Conservation (phyloP, 2,888 invertebrate species). For the Pristionchus mayeri region DNA sequence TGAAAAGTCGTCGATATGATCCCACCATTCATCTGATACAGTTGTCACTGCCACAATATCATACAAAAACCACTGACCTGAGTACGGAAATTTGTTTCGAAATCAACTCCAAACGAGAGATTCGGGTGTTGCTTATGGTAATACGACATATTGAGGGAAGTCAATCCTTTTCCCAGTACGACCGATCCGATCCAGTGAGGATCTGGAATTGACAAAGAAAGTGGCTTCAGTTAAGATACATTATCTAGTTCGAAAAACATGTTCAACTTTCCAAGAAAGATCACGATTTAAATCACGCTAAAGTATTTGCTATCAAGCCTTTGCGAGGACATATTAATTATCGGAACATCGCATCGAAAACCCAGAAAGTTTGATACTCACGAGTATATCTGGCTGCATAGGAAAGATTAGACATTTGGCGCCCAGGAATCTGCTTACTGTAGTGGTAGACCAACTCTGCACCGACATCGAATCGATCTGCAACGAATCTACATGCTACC, state of each 20-base stretch:
- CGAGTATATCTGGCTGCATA: slow-evolving; percentile 86
- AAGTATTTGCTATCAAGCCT: no score
- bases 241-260: no score
- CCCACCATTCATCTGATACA: neutral
- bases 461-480: slow-evolving; percentile 88
- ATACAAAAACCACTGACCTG: no score
- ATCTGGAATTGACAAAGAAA: no score
- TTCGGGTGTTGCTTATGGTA: slow-evolving; percentile 88
- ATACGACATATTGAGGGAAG: slow-evolving; percentile 87
- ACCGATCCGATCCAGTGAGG: slow-evolving; percentile 79
- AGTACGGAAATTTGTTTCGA: slow-evolving; percentile 85
- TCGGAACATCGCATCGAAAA: no score
- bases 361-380: neutral
- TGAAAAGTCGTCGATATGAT: neutral
- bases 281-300: no score
- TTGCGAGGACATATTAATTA: no score
- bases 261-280: no score
- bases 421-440: slow-evolving; percentile 88
- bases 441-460: slow-evolving; percentile 92
- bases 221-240: no score
- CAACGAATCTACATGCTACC: slow-evolving; percentile 74
- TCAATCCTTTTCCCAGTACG: slow-evolving; percentile 84
- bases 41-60: no score
- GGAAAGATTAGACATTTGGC: slow-evolving; percentile 89
- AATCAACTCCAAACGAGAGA: slow-evolving; percentile 89